phyloP scores from a whole-genome alignment of 35 echinoderm and acorn worm species.

The Strongylocentrotus purpuratus region DNA sequence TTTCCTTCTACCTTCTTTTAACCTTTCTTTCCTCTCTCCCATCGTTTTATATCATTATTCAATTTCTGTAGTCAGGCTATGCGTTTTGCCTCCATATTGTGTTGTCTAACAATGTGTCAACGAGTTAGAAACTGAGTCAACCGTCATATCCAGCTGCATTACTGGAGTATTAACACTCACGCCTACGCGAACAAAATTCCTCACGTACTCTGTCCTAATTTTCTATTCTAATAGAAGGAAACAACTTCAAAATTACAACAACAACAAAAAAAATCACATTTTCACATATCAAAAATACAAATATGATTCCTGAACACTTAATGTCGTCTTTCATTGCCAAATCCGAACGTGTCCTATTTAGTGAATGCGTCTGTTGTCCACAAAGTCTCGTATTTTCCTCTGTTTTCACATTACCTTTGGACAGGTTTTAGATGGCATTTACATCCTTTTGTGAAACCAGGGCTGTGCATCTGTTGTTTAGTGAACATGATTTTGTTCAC shows the following conservation, averaged over 20 bases:
- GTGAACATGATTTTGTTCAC: neutral
- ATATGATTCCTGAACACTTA: no score
- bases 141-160: neutral
- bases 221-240: neutral
- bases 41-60: no score
- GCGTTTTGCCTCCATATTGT: neutral
- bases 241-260: neutral
- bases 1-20: no score
- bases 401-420: neutral
- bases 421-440: neutral
- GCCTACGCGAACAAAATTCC: neutral
- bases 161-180: neutral
- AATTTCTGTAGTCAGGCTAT: neutral
- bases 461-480: neutral
- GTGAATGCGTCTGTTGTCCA: neutral
- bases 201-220: neutral
- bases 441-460: neutral
- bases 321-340: no score
- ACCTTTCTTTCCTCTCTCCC: no score
- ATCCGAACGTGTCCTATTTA: no score
- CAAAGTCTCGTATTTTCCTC: neutral
- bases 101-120: no score
- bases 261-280: neutral
- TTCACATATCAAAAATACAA: neutral
- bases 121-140: neutral